Percentiles rank a stretch among this genome's conserved stretches.
Evolutionary conservation across 2,888 invertebrate species (phyloP).

Genomic region (Melanotus villosus): DNA sequence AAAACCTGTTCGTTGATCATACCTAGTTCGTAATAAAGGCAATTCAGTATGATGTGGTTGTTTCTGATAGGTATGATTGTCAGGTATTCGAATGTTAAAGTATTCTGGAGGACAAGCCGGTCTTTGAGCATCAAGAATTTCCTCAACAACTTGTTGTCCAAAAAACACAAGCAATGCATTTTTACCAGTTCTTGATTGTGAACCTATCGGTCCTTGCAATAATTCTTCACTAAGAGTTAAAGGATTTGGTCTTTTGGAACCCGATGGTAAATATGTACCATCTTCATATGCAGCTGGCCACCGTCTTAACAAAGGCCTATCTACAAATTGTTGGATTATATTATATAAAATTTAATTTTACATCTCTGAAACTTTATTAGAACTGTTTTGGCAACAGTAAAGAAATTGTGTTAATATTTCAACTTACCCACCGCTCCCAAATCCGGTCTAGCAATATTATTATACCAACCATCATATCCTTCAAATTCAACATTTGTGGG

Average conservation of each 20-base stretch:
- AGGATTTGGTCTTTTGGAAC: constrained; percentile 70
- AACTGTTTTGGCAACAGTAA: not conserved
- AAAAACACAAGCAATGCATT: constrained; percentile 74
- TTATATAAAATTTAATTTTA: constrained; percentile 5
- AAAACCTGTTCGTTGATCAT: constrained; percentile 71
- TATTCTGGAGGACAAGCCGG: constrained; percentile 76
- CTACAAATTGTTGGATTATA: constrained; percentile 63
- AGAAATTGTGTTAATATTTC: not conserved
- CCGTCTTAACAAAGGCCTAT: constrained; percentile 71
- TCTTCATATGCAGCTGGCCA: constrained; percentile 72
- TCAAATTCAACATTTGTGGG: constrained; percentile 59
- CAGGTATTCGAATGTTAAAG: constrained; percentile 72
- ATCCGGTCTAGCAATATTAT: constrained; percentile 65
- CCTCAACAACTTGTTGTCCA: constrained; percentile 76
- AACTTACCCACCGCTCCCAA: constrained; percentile 65
- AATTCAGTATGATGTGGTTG: constrained; percentile 64
- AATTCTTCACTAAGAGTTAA: constrained; percentile 69
- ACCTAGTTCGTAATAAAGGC: constrained; percentile 72
- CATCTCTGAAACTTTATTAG: not conserved
- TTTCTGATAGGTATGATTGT: constrained; percentile 64
- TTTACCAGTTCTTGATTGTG: constrained; percentile 69
- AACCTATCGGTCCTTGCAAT: constrained; percentile 66
- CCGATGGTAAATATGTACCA: constrained; percentile 71
- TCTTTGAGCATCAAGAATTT: constrained; percentile 74
- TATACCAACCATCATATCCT: constrained; percentile 68